Conservation (phyloP, 2,888 invertebrate genomes). For the Tethea ocularis region DNA sequence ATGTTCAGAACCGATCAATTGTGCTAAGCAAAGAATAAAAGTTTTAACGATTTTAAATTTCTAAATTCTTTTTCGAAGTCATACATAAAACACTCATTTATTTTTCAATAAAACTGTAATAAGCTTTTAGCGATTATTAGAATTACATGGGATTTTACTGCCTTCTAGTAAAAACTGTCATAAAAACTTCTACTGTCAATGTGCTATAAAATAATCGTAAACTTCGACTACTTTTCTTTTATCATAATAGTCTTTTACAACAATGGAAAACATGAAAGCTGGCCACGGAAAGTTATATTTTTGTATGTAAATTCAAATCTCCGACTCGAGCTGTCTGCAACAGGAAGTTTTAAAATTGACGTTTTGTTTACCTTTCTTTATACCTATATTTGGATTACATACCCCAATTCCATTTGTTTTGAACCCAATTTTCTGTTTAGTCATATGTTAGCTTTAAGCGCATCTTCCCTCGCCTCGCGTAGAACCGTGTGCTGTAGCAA, state of each 20-base stretch:
- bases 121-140: conserved; percentile 42
- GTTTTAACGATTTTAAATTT: not conserved
- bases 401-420: not conserved
- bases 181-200: conserved; percentile 63
- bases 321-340: not conserved
- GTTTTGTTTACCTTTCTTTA: conserved; percentile 11
- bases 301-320: conserved; percentile 35
- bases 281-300: conserved; percentile 27
- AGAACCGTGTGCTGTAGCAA: conserved; percentile 1
- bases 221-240: conserved; percentile 55
- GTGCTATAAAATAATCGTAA: conserved; percentile 61
- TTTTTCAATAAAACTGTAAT: conserved; percentile 16
- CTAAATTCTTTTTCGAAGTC: not conserved
- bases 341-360: conserved; percentile 10
- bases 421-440: conserved; percentile 7
- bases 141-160: conserved; percentile 53
- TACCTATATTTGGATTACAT: conserved; percentile 8
- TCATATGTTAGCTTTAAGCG: conserved; percentile 1
- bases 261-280: conserved; percentile 43
- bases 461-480: not conserved
- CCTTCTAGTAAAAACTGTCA: conserved; percentile 54
- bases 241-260: conserved; percentile 50
- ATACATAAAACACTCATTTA: conserved; percentile 7
- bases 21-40: too few relatives aligned
- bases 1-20: too few relatives aligned